A percentile compares a stretch with the other conserved stretches of the same genome.
Conservation (phyloP, 2,113 vertebrate species). For the Alligator sinensis region DNA sequence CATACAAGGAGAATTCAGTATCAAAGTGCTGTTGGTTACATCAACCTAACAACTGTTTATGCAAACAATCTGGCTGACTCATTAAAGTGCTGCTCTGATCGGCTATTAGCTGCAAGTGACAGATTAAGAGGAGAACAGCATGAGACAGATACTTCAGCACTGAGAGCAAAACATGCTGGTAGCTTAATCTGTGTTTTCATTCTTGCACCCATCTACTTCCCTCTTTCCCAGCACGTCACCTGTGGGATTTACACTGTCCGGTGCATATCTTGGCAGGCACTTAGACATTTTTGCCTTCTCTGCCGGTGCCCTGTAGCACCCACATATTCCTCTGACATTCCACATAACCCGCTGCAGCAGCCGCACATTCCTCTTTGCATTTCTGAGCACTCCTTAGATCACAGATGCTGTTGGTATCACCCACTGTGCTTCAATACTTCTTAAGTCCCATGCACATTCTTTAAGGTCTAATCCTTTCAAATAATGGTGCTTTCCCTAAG, state of each 20-base stretch:
- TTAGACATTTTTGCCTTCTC: constrained; percentile 59
- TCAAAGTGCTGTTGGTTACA: not conserved
- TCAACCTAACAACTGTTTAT: constrained; percentile 21
- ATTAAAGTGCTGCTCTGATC: constrained; percentile 26
- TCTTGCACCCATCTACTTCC: not conserved
- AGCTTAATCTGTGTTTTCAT: constrained; percentile 23
- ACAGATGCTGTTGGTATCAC: constrained; percentile 47
- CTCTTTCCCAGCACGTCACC: constrained; percentile 15
- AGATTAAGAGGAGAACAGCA: constrained; percentile 57
- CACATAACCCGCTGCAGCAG: constrained; percentile 53
- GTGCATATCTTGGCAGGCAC: constrained; percentile 62
- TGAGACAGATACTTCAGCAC: constrained; percentile 20
- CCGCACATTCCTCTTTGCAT: constrained; percentile 42
- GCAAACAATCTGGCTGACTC: constrained; percentile 49
- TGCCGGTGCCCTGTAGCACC: constrained; percentile 60
- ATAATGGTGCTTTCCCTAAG: constrained; percentile 27
- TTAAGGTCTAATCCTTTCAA: constrained; percentile 36
- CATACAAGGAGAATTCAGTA: not conserved
- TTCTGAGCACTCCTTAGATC: constrained; percentile 25
- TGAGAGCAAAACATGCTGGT: constrained; percentile 32
- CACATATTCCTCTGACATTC: constrained; percentile 58
- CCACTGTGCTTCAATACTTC: constrained; percentile 32
- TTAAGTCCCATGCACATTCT: constrained; percentile 27
- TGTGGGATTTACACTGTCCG: not conserved
- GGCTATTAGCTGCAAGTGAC: constrained; percentile 51